Evolutionary conservation across 2,888 invertebrate species (phyloP).

Genomic region (Leuctra nigra): DNA sequence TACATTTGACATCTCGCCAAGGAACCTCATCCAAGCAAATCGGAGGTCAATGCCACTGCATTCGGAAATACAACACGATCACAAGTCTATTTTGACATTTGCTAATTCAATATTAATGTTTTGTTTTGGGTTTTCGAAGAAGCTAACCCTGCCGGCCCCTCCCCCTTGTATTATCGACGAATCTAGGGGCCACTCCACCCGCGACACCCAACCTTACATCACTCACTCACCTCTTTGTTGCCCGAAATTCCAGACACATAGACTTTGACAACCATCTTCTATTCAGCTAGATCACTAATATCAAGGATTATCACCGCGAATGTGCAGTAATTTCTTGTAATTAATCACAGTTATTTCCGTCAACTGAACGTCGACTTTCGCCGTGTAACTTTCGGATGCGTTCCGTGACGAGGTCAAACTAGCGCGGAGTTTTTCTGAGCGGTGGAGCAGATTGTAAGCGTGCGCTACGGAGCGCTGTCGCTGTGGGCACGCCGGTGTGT

Average conservation of each 20-base stretch:
- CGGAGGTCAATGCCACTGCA: no score
- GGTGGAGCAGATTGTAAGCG: background rate
- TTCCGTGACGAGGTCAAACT: no score
- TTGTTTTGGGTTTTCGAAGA: no score
- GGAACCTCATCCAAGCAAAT: no score
- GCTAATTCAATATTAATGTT: no score
- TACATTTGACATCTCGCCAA: no score
- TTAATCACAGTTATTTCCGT: conserved; percentile 13
- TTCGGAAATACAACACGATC: no score
- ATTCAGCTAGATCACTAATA: conserved; percentile 12
- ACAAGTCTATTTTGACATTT: no score
- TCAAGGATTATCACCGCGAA: background rate
- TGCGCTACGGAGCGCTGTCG: background rate
- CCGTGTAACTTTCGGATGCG: background rate
- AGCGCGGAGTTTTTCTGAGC: background rate
- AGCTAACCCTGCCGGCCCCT: background rate
- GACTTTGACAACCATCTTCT: conserved; percentile 79
- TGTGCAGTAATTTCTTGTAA: background rate
- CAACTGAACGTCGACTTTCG: background rate
- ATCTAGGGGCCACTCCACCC: conserved; percentile 13
- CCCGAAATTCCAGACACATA: conserved; percentile 90
- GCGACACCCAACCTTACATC: conserved; percentile 10
- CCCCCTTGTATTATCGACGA: background rate
- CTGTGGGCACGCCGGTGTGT: no score
- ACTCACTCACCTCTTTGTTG: conserved; percentile 72